Evolutionary conservation across 2,113 vertebrate species (phyloP), one percentile per base, ranked within the genome.

Genomic region (Ceyx margarethae): DNA sequence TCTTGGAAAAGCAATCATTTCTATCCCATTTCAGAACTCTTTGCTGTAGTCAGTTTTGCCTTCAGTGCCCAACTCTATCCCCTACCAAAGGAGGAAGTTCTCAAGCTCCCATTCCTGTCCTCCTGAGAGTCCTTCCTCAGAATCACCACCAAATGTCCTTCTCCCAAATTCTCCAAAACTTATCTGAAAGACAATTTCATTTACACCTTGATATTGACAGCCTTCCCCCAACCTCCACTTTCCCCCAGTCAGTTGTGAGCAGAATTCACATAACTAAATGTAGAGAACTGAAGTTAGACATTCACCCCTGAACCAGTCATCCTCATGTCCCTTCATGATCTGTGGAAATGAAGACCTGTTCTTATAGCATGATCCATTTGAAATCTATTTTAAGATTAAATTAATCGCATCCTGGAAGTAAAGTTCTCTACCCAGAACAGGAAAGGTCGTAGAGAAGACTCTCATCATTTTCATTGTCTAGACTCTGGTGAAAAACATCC

Each of bases 21-120:
- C 23, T 25, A 71, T 56, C 13, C 23, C 23, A 23, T 60, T 58
- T 76, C 20, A 71, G n/a, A 67, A 31, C 9, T 0, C 0, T 5
- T 56, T 87, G 40, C 20, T 72, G 11, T 28, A 43, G 8, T 79
- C 35, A 62, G 13, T 13, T 86, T 81, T 71, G 16, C 23, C 20
- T 69, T 25, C 50, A 66, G 17, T 33, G 10, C 2, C 28, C 6
- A 40, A 22, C 9, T 60, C 13, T 50, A 22, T 51, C 12, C 57
- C 20, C 51, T 78, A 79, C 5, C 33, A 76, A 4, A 23, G 5
- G 5, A 79, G 8, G 26, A 56, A 68, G 12, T 11, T 10, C 20
- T 85, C 19, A 50, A 64, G 4, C 6, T 92, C 31, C 13, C 7
- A 46, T 42, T 60, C 40, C n/a, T 43, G 26, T 71, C 48, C 5